Evolutionary conservation across 2,797 vertebrate genomes (phyloP), one percentile per base, ranked within the genome.

Genomic region (Sebastes cheni): DNA sequence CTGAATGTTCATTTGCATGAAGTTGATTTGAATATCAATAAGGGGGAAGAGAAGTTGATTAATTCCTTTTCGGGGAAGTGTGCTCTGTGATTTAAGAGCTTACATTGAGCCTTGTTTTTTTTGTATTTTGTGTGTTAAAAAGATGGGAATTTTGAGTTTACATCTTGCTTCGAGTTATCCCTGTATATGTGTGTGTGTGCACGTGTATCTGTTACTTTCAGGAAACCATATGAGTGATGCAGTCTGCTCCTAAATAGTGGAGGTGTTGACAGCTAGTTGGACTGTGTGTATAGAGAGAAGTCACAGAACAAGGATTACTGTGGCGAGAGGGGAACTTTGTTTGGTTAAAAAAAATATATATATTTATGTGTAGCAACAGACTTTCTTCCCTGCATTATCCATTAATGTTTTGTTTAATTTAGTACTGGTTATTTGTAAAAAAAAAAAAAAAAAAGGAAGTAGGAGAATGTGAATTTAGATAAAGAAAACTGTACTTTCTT

Each of bases 201-300:
- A 4, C 23, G 55, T 76, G 23, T 36, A 22, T 74, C 55, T 70
- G 67, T 66, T 72, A 14, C 27, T 74, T n/a, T 27, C 30, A 58
- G 39, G 46, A 56, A 58, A 54, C 34, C 65, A 39, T 54, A 54
- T 54, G 52, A 54, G 52, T 54, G 52, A 67, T 69, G 75, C 55
- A 52, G 60, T 25, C 30, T 61, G 58, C 34, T 78, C n/a, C 55
- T 77, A 75, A 68, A 79, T 65, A 46, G 22, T 23, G 11, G 16
- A 39, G 13, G 29, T 67, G 85, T 30, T 82, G 75, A 88, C 42
- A 73, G 61, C 39, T 65, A 29, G 36, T 36, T 83, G 59, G 62
- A 76, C 9, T 62, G 20, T 58, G 14, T 42, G 50, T 25, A 52
- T 25, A 77, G n/a, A 36, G 29, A 76, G 50, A 76, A 68, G 61